Evolutionary conservation across 2,888 invertebrate genomes (phyloP).

Genomic region (Ennomos erosarius): DNA sequence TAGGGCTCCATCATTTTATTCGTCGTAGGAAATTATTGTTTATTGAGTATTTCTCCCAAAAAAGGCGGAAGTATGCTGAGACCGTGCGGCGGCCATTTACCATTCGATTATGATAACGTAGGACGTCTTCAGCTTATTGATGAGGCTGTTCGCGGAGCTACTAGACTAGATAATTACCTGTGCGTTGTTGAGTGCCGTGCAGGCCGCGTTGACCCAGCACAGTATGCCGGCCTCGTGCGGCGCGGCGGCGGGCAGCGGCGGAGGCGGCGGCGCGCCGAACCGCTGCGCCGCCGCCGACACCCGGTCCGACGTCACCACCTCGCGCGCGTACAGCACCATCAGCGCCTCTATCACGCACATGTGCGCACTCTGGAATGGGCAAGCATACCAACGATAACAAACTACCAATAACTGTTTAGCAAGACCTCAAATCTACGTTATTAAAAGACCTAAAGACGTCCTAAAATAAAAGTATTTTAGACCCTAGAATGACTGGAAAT

Average conservation of each 20-base stretch:
- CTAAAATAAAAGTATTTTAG: too few relatives aligned
- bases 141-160: not conserved
- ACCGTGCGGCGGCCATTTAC: too few relatives aligned
- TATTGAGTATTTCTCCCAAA: too few relatives aligned
- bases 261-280: constrained; percentile 83
- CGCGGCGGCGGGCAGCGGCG: constrained; percentile 63
- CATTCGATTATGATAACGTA: too few relatives aligned
- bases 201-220: constrained; percentile 95
- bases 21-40: too few relatives aligned
- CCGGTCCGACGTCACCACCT: constrained; percentile 95
- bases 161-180: constrained; percentile 55
- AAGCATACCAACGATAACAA: constrained; percentile 37
- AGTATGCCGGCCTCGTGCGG: constrained; percentile 94
- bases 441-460: too few relatives aligned
- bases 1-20: too few relatives aligned
- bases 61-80: too few relatives aligned
- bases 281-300: constrained; percentile 94
- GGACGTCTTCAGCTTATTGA: not conserved
- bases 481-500: too few relatives aligned
- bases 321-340: constrained; percentile 96
- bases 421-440: too few relatives aligned
- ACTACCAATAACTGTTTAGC: not conserved
- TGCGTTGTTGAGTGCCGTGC: constrained; percentile 88
- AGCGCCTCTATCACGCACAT: constrained; percentile 98
- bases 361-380: constrained; percentile 91